Base-by-base conservation (phyloP, 2,797 vertebrate genomes). In the Phoeniculus purpureus region DNA sequence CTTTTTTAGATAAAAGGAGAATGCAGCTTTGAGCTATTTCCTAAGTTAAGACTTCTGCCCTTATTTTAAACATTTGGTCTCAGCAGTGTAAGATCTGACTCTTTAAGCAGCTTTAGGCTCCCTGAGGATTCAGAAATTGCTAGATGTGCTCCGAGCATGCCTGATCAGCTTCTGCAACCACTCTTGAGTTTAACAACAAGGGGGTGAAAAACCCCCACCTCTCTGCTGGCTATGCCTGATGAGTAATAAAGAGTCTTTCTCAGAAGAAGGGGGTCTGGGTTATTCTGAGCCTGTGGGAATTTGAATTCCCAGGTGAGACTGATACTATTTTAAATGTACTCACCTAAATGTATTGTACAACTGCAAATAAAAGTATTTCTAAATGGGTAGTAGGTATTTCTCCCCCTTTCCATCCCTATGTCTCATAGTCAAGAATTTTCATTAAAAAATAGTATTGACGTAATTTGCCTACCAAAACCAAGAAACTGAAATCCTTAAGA, bases 1-100 rank as follows among this genome's bases (percentile, higher is more conserved):
- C 17, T 21, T 70, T 74, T 72, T 85, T 68, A 75, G 84, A 83
- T 70, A 72, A 91, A 89, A 89, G 31, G 29, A 70, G 20, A 26
- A 85, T 87, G 66, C 58, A 87, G 55, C 32, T 83, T 89, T 83
- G 73, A 92, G 62, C 48, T 78, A 21, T 81, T 78, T 91, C 40
- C 31, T 54, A 75, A 66, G 43, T 62, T 83, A 75, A 2, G 74
- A 72, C 87, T 87, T 93, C 72, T 90, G 31, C n/a, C 37, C 47
- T 61, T 87, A 77, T 56, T 93, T 92, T 68, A 72, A 85, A 62
- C 4, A 22, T 76, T 86, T 87, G 47, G 54, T 76, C 48, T 76
- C 15, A 65, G 56, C 22, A 72, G 56, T 65, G 23, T 65, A 58
- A 84, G 43, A 51, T 76, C 68, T 77, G 55, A 61, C 17, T 71